Conservation (phyloP, 2,797 vertebrate genomes). For the Halcyon chelicuti region DNA sequence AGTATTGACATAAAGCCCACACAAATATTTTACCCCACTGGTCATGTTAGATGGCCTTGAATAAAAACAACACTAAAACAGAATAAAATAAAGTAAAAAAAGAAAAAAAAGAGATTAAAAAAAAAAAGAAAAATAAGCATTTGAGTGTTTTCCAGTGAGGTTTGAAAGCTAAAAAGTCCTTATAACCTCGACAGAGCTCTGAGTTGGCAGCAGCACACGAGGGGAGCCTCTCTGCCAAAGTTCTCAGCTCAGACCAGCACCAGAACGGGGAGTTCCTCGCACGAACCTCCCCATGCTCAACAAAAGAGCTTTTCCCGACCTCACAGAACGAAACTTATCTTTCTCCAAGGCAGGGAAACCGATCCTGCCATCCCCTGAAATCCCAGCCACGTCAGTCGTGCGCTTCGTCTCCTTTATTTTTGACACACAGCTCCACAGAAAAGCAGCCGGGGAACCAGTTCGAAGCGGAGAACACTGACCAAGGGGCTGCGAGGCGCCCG, state of each 20-base stretch:
- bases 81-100: no score
- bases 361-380: rapidly evolving
- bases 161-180: no score
- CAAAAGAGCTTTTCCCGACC: rapidly evolving
- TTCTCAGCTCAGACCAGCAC: rapidly evolving
- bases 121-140: neutral
- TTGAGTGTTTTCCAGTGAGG: neutral
- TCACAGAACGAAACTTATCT: rapidly evolving
- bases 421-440: rapidly evolving
- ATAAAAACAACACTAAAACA: neutral
- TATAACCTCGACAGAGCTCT: rapidly evolving
- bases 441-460: rapidly evolving
- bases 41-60: rapidly evolving
- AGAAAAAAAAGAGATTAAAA: no score
- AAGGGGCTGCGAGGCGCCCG: neutral
- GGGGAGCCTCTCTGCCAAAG: rapidly evolving
- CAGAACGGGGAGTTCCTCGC: rapidly evolving
- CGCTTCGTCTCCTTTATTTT: rapidly evolving
- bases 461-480: rapidly evolving
- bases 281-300: rapidly evolving
- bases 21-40: rapidly evolving
- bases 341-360: neutral
- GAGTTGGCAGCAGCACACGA: rapidly evolving
- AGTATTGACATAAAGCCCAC: rapidly evolving
- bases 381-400: rapidly evolving